Evolutionary conservation across 92 coral and sea anemone genomes (phyloP).

Genomic region (Galaxea fascicularis): DNA sequence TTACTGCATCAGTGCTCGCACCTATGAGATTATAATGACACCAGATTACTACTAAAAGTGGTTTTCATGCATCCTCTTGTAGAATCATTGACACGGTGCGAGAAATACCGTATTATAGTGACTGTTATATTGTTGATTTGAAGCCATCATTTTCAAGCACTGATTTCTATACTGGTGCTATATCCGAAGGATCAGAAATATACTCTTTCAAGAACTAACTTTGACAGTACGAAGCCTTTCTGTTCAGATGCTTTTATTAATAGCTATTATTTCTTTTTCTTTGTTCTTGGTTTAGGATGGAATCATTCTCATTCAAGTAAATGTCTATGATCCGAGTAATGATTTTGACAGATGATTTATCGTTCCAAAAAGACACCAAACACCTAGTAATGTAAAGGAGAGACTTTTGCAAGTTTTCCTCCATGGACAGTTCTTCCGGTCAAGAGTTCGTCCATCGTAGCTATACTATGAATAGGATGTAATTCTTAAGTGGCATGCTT

Average conservation of each 20-base stretch:
- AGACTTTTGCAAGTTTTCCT: background rate
- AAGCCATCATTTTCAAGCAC: background rate
- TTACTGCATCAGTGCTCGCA: conserved; percentile 43
- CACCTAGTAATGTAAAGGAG: background rate
- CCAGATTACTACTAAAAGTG: conserved; percentile 29
- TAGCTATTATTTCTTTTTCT: background rate
- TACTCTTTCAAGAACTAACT: background rate
- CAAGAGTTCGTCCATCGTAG: background rate
- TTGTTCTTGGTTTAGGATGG: too few relatives aligned
- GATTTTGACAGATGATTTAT: too few relatives aligned
- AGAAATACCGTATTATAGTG: background rate
- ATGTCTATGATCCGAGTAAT: too few relatives aligned
- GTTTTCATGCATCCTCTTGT: background rate
- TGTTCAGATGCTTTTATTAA: background rate
- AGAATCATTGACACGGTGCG: background rate
- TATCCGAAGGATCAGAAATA: background rate
- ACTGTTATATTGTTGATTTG: background rate
- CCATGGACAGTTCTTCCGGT: background rate
- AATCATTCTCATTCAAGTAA: too few relatives aligned
- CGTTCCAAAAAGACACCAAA: too few relatives aligned
- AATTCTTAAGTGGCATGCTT: background rate
- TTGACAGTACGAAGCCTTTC: background rate
- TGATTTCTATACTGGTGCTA: background rate
- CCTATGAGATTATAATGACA: conserved; percentile 49
- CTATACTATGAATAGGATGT: background rate